Evolutionary conservation across 2,888 invertebrate genomes (phyloP), one percentile per base, ranked within the genome.

Genomic region (Unio pictorum): DNA sequence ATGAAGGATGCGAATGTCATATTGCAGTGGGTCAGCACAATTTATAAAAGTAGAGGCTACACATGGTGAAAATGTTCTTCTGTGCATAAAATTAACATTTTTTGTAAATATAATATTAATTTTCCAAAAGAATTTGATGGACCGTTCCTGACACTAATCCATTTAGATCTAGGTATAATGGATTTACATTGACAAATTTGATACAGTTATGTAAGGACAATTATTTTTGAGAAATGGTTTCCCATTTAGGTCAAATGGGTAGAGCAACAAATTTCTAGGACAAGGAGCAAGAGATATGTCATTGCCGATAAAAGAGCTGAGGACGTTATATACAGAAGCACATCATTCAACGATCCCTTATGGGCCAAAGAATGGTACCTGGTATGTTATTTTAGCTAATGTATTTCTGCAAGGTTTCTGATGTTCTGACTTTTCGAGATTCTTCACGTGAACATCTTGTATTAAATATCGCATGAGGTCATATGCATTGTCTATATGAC

Each of bases 301-400:
- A 58, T 67, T 4, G 17, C 64, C 15, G 58, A 62, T n/a, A 54
- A 64, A 7, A 28, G 23, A 11, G 28, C 57, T 2, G 18, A 59
- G 4, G 64, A 69, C 26, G 59, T 54, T 61, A 68, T 55, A 15
- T 80, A 84, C 66, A 56, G 75, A 0, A 73, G 72, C 76, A 71
- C 72, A 55, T 71, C 54, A 26, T 81, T 85, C 34, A 80, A 82
- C 45, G 89, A 89, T 65, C 85, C 85, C 4, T 69, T 82, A 54
- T 97, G 96, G 96, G 90, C 92, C 58, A 93, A 95, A 76, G 94
- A 97, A 91, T 97, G 97, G 97, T 97, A 97, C 90, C 91, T 96
- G 93, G 96, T 96, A 91, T 94, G 97, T 94, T 45, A 11, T 3
- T 45, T 11, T 45, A 45, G 45, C 45, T 45, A 45, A 11, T 15